Evolutionary conservation across 2,888 invertebrate genomes (phyloP).

Genomic region (Catocala fraxini): DNA sequence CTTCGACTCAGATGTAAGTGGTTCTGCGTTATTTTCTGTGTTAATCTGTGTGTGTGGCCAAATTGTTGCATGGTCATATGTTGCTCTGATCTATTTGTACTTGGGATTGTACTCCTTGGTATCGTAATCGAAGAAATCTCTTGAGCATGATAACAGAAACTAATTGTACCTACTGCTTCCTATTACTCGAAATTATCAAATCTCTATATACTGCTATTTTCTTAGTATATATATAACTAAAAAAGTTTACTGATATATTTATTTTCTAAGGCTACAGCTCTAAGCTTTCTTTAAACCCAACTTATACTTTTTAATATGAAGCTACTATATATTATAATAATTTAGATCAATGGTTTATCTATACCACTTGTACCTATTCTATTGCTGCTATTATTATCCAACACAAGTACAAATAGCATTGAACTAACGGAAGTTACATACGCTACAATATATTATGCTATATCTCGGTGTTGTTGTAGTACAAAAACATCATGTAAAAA

Average conservation of each 20-base stretch:
- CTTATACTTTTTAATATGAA: too few species aligned
- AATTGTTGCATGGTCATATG: slow-evolving; percentile 67
- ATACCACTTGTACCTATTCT: too few species aligned
- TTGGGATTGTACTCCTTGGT: slow-evolving; percentile 31
- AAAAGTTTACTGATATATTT: too few species aligned
- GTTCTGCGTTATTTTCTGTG: slow-evolving; percentile 8
- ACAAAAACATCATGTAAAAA: slow-evolving; percentile 15
- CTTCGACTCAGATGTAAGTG: slow-evolving; percentile 96
- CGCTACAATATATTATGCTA: neutral
- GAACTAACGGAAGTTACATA: too few species aligned
- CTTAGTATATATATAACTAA: too few species aligned
- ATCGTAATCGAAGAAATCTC: slow-evolving; percentile 27
- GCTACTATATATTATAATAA: too few species aligned
- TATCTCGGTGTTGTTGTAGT: slow-evolving; percentile 19
- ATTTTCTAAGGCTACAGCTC: too few species aligned
- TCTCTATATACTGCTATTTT: neutral
- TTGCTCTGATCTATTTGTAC: slow-evolving; percentile 27
- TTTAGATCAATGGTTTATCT: neutral
- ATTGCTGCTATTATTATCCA: too few species aligned
- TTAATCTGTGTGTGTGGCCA: slow-evolving; percentile 48
- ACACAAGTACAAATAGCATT: too few species aligned
- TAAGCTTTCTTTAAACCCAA: too few species aligned
- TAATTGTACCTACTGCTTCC: neutral
- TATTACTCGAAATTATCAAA: neutral
- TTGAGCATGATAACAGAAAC: slow-evolving; percentile 52